phyloP scores from a whole-genome alignment of 2,888 invertebrate genomes.

The Atrina japonica region DNA sequence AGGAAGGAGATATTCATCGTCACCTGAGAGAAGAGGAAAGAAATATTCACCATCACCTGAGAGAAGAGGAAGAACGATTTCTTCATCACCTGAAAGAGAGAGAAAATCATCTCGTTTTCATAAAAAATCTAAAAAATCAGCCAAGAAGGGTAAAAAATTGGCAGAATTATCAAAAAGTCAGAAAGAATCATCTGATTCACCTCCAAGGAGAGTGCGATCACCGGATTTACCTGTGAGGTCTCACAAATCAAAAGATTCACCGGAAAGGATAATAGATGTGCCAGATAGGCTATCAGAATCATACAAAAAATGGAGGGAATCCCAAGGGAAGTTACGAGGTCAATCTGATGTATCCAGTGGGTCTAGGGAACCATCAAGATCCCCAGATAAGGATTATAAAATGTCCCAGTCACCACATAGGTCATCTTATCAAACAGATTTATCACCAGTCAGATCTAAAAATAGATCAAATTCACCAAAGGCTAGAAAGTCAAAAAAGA shows the following conservation, averaged over 20 bases:
- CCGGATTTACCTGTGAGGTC: not conserved
- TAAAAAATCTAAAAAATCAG: not conserved
- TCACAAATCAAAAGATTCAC: not conserved
- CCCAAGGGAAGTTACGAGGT: not conserved
- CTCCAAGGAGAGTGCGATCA: not conserved
- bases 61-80: slow-evolving; percentile 7
- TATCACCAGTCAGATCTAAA: no score
- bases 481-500: no score
- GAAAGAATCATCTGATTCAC: not conserved
- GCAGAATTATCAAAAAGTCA: not conserved
- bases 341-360: not conserved
- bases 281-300: slow-evolving; percentile 5
- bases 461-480: no score
- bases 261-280: not conserved
- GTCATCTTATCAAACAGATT: no score
- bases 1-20: no score
- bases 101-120: not conserved
- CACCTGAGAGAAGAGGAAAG: not conserved
- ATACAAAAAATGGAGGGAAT: not conserved
- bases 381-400: not conserved
- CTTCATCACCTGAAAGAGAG: slow-evolving; percentile 1
- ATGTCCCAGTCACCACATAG: no score
- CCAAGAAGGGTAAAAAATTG: not conserved
- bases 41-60: no score
- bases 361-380: slow-evolving; percentile 7